Evolutionary conservation across 2,888 invertebrate genomes (phyloP), one percentile per base, ranked within the genome.

Genomic region (Deilephila porcellus): DNA sequence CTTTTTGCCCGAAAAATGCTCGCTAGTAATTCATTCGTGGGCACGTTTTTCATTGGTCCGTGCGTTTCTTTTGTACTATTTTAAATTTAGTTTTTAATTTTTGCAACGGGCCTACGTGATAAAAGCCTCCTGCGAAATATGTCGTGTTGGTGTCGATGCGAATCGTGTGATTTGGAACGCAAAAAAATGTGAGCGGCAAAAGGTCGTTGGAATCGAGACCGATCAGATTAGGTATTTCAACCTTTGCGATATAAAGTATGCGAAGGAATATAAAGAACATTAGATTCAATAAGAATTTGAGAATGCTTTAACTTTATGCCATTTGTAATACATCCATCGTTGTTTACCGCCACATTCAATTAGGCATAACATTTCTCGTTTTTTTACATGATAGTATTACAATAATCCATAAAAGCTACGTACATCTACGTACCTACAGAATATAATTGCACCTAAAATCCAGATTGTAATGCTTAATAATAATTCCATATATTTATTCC

Each of bases 1-100:
- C 72, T 71, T 78, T 74, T 77, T 77, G 77, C 74, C 60, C 77
- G 71, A 77, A 78, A 72, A 62, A 72, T 73, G 77, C 78, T 76
- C 72, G 37, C 17, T 20, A 73, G 64, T 67, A 59, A 64, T 72
- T 56, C 59, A 73, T 25, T 67, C 37, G 64, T 25, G 29, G n/a
- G 59, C 59, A 67, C 72, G 67, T 67, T 67, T 72, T 67, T 37
- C 59, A 72, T 64, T 67, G 59, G 34, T 4, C 64, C 25, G 59
- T 20, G 53, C 37, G 56, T 56, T 72, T 62, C 59, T 37, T 59
- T 59, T 73, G 67, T 25, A 34, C 20, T 32, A n/a, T 67, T 73
- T 72, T 29, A 67, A 64, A 60, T 67, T 73, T 59, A 25, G 34
- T 59, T 67, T 67, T 52, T 52, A 25, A 52, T 67, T 67, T 67